A percentile compares a stretch with the other conserved stretches of the same genome.
These are phyloP conservation scores for Tetragonula carbonaria DNA, from an alignment of 2,888 invertebrate genomes.

Conservation along the genomic window DNA sequence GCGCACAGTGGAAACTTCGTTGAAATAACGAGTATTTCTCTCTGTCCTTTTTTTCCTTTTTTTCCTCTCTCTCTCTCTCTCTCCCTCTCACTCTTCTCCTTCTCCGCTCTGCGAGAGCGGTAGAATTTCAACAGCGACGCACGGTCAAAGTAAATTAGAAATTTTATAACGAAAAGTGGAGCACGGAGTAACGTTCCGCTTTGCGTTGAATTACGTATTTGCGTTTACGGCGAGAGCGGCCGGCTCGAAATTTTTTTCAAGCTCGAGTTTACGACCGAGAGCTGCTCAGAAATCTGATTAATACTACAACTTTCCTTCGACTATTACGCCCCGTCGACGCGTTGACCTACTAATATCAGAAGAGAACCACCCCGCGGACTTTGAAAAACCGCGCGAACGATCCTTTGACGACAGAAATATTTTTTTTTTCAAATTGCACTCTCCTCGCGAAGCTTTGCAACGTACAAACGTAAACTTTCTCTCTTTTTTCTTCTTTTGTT, in stretches of 20 bases:
- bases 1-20: neutral
- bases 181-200: neutral
- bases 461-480: neutral
- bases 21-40: neutral
- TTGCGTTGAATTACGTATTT: neutral
- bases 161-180: neutral
- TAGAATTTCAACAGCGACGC: neutral
- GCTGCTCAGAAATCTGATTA: slow-evolving; percentile 6
- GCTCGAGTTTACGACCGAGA: neutral
- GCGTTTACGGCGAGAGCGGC: neutral
- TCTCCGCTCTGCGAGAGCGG: too few relatives aligned
- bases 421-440: neutral
- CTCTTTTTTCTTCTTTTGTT: too few relatives aligned
- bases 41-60: too few relatives aligned
- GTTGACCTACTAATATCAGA: neutral
- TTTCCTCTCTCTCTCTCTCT: too few relatives aligned
- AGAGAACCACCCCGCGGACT: neutral
- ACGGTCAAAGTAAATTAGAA: neutral
- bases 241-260: neutral
- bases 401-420: too few relatives aligned
- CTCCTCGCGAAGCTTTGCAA: neutral
- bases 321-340: too few relatives aligned
- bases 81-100: too few relatives aligned
- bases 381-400: neutral
- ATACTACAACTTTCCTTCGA: neutral